Evolutionary conservation across 2,113 vertebrate species (phyloP), one percentile per base, ranked within the genome.

Genomic region (Cathartes aura): DNA sequence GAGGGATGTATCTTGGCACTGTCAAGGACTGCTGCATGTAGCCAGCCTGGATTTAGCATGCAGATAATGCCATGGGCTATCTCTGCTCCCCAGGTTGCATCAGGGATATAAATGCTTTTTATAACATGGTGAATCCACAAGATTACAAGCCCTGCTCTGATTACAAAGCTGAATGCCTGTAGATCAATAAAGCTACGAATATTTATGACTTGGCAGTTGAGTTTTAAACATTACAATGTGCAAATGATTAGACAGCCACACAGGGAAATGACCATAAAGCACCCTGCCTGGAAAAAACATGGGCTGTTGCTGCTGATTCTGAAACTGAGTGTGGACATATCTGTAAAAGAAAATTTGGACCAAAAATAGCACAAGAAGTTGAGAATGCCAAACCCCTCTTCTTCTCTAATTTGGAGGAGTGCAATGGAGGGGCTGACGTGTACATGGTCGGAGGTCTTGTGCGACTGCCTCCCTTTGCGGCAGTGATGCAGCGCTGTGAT

Each of bases 121-220:
- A 64, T 42, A 90, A 93, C 27, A 48, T 20, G 55, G 82, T 75
- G 85, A 93, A 97, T 85, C 78, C 88, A 80, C 36, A 74, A 91
- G 96, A 96, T 94, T 93, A 94, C 90, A 87, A 94, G 74, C 84
- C 70, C 75, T 55, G 72, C 83, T 97, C 93, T 93, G 93, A 94
- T 97, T 95, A 95, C 76, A 97, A 96, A 92, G 52, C 64, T n/a
- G 72, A 91, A 93, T 89, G 83, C 80, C 56, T 71, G 60, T 13
- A 95, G 92, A 93, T 93, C 93, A 96, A 92, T 96, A 93, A 84
- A 92, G 80, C 86, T 95, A 92, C 4, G 2, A 79, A 82, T 97
- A 95, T 96, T 97, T 97, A 96, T 45, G 89, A 93, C 70, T 90
- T 93, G 86, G 82, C 89, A 86, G 86, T 87, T 94, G 86, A 90